These are phyloP conservation scores for Luperina nickerlii DNA, from an alignment of 2,888 invertebrate species.

Conservation along the genomic window DNA sequence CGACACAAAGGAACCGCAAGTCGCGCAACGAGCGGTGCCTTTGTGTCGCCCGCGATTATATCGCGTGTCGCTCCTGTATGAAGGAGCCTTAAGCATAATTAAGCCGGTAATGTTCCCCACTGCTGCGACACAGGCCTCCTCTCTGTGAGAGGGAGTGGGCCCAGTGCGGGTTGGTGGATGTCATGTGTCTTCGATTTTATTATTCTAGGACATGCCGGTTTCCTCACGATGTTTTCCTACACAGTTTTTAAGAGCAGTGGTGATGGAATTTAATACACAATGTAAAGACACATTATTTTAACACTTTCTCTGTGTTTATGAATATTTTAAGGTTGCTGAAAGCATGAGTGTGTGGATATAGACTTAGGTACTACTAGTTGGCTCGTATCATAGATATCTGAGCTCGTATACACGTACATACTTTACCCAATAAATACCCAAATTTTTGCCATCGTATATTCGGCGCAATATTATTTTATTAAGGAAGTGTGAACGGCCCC, in stretches of 20 bases:
- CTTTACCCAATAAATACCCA: not conserved
- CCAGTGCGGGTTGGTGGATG: not conserved
- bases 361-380: no score
- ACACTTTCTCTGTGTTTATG: not conserved
- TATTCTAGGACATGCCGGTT: not conserved
- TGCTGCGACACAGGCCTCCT: no score
- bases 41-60: no score
- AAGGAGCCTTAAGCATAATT: no score
- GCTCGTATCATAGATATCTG: not conserved
- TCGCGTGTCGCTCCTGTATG: no score
- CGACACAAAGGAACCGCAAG: no score
- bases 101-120: not conserved
- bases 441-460: not conserved
- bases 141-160: not conserved
- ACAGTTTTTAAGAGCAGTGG: not conserved
- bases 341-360: not conserved
- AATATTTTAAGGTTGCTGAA: not conserved
- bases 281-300: not conserved
- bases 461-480: slow-evolving; percentile 11
- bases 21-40: no score
- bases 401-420: not conserved
- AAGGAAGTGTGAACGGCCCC: slow-evolving; percentile 19
- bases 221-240: not conserved
- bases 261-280: not conserved
- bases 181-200: not conserved